Percentiles rank a stretch among this genome's conserved stretches.
phyloP scores from a whole-genome alignment of 2,888 invertebrate genomes.

The Eugnorisma glareosa region DNA sequence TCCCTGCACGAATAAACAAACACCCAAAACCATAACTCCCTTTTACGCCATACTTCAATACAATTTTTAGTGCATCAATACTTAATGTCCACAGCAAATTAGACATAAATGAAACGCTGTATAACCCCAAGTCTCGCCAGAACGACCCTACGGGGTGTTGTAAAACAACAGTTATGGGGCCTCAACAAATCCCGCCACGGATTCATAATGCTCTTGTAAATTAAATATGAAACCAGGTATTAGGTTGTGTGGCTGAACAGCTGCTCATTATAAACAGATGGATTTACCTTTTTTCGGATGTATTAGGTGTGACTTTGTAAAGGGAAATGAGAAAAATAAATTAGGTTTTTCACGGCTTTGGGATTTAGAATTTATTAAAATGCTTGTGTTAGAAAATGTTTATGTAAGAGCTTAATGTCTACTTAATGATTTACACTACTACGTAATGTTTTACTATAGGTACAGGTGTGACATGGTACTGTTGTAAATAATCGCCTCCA shows the following conservation, averaged over 20 bases:
- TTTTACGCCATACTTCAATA: constrained; percentile 50
- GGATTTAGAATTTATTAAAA: constrained; percentile 13
- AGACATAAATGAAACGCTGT: constrained; percentile 80
- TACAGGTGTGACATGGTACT: not conserved
- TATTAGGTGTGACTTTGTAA: constrained; percentile 53
- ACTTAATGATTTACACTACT: not conserved
- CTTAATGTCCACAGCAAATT: constrained; percentile 73
- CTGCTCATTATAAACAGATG: constrained; percentile 62
- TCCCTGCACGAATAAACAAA: constrained; percentile 28
- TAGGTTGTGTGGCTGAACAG: constrained; percentile 53
- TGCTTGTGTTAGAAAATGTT: not conserved
- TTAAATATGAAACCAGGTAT: constrained; percentile 77
- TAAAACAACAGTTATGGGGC: constrained; percentile 76
- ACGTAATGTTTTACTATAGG: not conserved
- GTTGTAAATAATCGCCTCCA: too few relatives aligned
- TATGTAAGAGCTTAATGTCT: not conserved
- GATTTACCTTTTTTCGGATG: constrained; percentile 50
- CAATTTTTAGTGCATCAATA: constrained; percentile 69
- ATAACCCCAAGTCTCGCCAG: constrained; percentile 69
- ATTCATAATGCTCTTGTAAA: constrained; percentile 75
- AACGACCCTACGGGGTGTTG: constrained; percentile 79
- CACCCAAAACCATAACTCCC: constrained; percentile 21
- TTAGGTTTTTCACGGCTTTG: constrained; percentile 15
- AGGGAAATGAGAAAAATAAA: constrained; percentile 46
- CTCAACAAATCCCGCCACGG: constrained; percentile 73